phyloP scores from a whole-genome alignment of 2,113 vertebrate species.

The Catharus fuscescens region DNA sequence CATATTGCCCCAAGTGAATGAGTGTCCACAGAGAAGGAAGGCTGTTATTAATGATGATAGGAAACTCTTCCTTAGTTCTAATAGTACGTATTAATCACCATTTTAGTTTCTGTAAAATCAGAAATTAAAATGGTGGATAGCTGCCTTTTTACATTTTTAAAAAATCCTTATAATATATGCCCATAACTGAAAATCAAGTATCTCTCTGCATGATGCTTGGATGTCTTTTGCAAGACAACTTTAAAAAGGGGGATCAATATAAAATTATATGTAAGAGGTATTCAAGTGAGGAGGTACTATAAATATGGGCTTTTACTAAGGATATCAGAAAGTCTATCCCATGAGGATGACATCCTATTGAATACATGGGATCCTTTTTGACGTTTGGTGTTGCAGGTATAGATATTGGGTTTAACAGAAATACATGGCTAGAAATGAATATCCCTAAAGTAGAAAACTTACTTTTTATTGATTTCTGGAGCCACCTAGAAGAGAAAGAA shows the following conservation, averaged over 20 bases:
- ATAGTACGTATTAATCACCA: background rate
- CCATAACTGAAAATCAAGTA: background rate
- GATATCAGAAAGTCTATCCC: background rate
- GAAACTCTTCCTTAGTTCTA: background rate
- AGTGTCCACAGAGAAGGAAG: background rate
- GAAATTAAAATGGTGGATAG: background rate
- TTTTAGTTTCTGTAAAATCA: background rate
- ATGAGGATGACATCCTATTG: background rate
- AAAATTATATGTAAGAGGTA: background rate
- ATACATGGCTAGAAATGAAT: background rate
- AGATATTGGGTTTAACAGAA: background rate
- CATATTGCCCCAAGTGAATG: background rate
- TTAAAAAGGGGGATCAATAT: background rate
- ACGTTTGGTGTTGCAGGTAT: background rate
- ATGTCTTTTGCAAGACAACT: background rate
- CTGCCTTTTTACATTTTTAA: background rate
- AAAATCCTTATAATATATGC: background rate
- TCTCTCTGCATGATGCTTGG: background rate
- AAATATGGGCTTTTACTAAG: background rate
- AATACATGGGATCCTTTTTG: background rate
- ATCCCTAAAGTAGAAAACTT: background rate
- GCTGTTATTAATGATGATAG: background rate
- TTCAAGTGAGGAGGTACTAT: background rate
- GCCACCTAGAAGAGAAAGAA: background rate
- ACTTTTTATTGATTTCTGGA: background rate